Percentiles rank a stretch among this genome's conserved stretches.
Conservation (phyloP, 2,797 vertebrate species). For the Mus caroli region DNA sequence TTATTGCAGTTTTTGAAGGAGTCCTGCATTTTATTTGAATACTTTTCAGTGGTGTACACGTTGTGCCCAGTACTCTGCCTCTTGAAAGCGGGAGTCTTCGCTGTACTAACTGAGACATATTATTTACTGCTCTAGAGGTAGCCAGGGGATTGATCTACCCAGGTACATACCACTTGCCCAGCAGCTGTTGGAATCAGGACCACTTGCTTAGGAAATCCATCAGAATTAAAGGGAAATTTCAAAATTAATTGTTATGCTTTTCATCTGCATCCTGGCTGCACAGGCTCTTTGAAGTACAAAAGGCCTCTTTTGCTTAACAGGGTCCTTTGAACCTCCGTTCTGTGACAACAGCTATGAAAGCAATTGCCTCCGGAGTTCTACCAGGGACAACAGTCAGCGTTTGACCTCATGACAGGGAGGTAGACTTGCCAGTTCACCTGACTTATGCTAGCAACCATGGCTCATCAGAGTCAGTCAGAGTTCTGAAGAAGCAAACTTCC, state of each 20-base stretch:
- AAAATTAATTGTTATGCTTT: conserved; percentile 84
- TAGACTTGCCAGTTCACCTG: conserved; percentile 55
- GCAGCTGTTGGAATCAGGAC: conserved; percentile 79
- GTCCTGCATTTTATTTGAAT: conserved; percentile 47
- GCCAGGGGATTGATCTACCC: conserved; percentile 84
- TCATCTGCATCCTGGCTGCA: conserved; percentile 73
- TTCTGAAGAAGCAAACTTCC: conserved; percentile 41
- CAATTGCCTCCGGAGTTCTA: conserved; percentile 33
- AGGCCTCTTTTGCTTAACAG: not conserved
- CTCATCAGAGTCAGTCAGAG: conserved; percentile 62
- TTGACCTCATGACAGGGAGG: not conserved
- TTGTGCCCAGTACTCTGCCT: conserved; percentile 28
- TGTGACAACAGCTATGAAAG: conserved; percentile 55
- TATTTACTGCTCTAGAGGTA: conserved; percentile 80
- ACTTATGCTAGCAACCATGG: conserved; percentile 36
- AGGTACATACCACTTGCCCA: conserved; percentile 78
- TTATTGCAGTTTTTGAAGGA: conserved; percentile 65
- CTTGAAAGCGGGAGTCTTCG: conserved; percentile 69
- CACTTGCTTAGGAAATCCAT: conserved; percentile 86
- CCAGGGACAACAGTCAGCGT: conserved; percentile 18
- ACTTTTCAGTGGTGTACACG: conserved; percentile 66
- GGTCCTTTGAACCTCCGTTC: conserved; percentile 62
- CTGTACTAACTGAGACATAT: conserved; percentile 84
- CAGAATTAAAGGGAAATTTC: conserved; percentile 83
- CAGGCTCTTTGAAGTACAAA: conserved; percentile 33